phyloP scores from a whole-genome alignment of 1,140 invertebrate genomes.

The Bicyclus anynana region DNA sequence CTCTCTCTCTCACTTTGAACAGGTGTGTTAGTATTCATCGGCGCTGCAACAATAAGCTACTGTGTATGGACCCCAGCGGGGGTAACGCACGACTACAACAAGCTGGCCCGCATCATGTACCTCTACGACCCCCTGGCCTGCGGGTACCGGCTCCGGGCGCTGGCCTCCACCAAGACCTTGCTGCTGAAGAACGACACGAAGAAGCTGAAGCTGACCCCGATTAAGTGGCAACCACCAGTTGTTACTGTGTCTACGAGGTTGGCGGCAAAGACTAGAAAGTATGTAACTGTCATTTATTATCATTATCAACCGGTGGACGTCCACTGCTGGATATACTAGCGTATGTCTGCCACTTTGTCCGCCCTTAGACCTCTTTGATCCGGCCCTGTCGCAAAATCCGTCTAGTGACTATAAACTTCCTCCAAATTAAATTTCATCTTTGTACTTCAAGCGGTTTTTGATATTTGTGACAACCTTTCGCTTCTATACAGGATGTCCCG shows the following conservation, averaged over 20 bases:
- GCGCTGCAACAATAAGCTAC: conserved; percentile 32
- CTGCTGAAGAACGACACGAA: conserved; percentile 41
- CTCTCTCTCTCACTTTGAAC: neutral
- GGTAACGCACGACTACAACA: conserved; percentile 40
- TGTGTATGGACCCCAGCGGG: conserved; percentile 52
- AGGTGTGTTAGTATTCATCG: conserved; percentile 47
- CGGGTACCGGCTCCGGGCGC: conserved; percentile 30
- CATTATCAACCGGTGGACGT: too few species aligned
- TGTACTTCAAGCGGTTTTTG: too few species aligned
- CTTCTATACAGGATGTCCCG: too few species aligned
- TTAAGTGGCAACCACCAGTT: conserved; percentile 38
- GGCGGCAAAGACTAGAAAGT: conserved; percentile 50
- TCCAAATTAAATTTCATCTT: too few species aligned
- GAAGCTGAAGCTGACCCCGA: conserved; percentile 37
- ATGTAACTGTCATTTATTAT: too few species aligned
- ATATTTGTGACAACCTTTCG: too few species aligned
- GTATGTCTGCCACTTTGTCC: too few species aligned
- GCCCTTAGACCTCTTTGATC: too few species aligned
- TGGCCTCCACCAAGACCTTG: conserved; percentile 32
- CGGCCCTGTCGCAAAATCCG: too few species aligned
- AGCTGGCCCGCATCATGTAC: conserved; percentile 56
- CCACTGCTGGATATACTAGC: too few species aligned
- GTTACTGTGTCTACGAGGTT: conserved; percentile 43
- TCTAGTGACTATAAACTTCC: too few species aligned
- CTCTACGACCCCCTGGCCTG: conserved; percentile 53